These are phyloP conservation scores for Siniperca chuatsi DNA, from an alignment of 2,113 vertebrate genomes.

Conservation along the genomic window DNA sequence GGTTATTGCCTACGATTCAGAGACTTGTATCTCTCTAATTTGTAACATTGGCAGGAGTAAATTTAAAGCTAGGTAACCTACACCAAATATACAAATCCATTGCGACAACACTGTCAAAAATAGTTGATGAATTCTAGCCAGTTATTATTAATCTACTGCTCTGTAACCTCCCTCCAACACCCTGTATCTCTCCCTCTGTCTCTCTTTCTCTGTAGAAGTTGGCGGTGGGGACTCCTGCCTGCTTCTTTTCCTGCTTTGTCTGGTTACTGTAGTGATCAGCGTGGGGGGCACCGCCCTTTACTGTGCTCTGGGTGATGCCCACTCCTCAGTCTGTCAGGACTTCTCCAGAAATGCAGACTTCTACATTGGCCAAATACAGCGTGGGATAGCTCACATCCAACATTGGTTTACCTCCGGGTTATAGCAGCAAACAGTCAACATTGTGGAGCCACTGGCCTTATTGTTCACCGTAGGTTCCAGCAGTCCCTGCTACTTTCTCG, in stretches of 20 bases:
- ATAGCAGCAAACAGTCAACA: constrained; percentile 75
- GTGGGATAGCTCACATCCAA: constrained; percentile 88
- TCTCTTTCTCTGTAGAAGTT: constrained; percentile 86
- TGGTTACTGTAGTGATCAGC: constrained; percentile 96
- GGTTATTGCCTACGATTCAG: neutral
- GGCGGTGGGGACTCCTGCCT: constrained; percentile 93
- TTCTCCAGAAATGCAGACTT: constrained; percentile 95
- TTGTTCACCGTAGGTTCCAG: constrained; percentile 6
- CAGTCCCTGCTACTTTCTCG: constrained; percentile 20
- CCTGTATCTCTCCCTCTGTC: neutral
- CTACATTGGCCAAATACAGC: constrained; percentile 90
- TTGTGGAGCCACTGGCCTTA: neutral
- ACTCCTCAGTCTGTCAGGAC: constrained; percentile 94
- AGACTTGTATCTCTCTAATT: neutral
- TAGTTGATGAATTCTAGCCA: neutral
- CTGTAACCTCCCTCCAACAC: neutral
- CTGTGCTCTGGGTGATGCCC: constrained; percentile 92
- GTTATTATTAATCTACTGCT: neutral
- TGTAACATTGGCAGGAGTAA: neutral
- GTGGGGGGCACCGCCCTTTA: constrained; percentile 96
- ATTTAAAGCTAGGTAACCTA: neutral
- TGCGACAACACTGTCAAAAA: constrained; percentile 10
- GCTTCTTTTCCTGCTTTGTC: constrained; percentile 93
- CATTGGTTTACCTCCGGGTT: constrained; percentile 89
- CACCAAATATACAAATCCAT: neutral